phyloP scores from a whole-genome alignment of 2,113 vertebrate species.

The Semicossyphus pulcher region DNA sequence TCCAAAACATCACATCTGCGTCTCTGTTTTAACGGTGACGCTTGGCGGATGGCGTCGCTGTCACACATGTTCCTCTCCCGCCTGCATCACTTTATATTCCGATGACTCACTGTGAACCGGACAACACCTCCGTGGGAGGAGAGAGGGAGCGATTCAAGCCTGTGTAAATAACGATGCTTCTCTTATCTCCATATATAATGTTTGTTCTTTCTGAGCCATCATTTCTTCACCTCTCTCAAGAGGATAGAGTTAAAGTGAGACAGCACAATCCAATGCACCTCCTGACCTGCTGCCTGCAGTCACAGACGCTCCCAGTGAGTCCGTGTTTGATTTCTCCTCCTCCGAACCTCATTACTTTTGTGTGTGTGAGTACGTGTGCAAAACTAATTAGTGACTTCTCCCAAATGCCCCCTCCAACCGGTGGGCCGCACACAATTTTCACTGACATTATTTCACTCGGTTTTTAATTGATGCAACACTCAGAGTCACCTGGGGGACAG shows the following conservation, averaged over 20 bases:
- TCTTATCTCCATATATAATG: not conserved
- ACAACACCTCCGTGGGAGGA: constrained; percentile 39
- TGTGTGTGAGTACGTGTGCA: not conserved
- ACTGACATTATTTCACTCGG: constrained; percentile 6
- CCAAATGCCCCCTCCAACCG: not conserved
- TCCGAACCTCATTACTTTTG: constrained; percentile 6
- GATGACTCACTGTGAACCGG: constrained; percentile 52
- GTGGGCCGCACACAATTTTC: not conserved
- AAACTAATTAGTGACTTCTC: constrained; percentile 9
- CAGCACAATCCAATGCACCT: not conserved
- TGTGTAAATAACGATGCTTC: constrained; percentile 21
- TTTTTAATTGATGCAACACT: constrained; percentile 17
- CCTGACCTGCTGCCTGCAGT: constrained; percentile 25
- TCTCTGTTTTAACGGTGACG: not conserved
- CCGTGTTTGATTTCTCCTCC: not conserved
- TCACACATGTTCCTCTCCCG: constrained; percentile 1
- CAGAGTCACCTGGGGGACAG: not conserved
- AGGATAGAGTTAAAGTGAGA: not conserved
- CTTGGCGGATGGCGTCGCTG: not conserved
- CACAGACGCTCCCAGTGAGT: not conserved
- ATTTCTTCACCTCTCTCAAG: constrained; percentile 6
- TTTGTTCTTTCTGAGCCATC: constrained; percentile 8
- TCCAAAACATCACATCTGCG: not conserved
- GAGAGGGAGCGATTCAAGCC: constrained; percentile 5
- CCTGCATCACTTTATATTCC: constrained; percentile 33